These are phyloP conservation scores for Albula glossodonta DNA, from an alignment of 2,113 vertebrate genomes.

Conservation along the genomic window DNA sequence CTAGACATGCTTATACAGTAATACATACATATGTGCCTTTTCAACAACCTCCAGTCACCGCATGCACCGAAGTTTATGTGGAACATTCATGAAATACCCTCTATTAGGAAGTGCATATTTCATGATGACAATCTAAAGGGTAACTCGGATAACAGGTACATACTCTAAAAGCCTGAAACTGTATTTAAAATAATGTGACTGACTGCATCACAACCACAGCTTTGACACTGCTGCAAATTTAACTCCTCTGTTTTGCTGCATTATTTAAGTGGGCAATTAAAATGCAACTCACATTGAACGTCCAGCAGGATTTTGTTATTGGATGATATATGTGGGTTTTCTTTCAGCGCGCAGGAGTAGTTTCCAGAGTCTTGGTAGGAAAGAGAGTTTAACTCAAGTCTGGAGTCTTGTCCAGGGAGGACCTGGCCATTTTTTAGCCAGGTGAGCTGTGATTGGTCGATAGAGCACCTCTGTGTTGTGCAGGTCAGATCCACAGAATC, in stretches of 20 bases:
- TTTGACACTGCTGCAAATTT: background rate
- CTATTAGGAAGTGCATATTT: no score
- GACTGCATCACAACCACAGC: background rate
- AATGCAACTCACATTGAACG: conserved; percentile 26
- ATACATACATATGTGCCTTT: no score
- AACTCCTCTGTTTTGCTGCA: background rate
- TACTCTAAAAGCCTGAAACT: no score
- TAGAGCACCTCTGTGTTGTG: conserved; percentile 19
- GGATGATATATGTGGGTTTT: background rate
- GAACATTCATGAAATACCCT: no score
- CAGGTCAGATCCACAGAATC: conserved; percentile 33
- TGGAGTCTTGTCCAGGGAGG: background rate
- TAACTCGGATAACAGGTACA: no score
- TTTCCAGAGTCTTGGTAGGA: conserved; percentile 18
- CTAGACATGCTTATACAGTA: no score
- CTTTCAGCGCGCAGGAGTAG: conserved; percentile 39
- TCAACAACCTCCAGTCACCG: no score
- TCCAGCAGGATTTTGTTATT: conserved; percentile 1
- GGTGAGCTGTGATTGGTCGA: conserved; percentile 26
- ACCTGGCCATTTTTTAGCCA: conserved; percentile 31
- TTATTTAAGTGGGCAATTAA: background rate
- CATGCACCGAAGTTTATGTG: no score
- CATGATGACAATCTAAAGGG: no score
- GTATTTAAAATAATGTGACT: no score
- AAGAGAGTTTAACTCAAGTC: conserved; percentile 14